Percentiles rank a stretch among this genome's conserved stretches.
Evolutionary conservation across 1,140 invertebrate species (phyloP).

Genomic region (Ceratoteleas bidentatus): DNA sequence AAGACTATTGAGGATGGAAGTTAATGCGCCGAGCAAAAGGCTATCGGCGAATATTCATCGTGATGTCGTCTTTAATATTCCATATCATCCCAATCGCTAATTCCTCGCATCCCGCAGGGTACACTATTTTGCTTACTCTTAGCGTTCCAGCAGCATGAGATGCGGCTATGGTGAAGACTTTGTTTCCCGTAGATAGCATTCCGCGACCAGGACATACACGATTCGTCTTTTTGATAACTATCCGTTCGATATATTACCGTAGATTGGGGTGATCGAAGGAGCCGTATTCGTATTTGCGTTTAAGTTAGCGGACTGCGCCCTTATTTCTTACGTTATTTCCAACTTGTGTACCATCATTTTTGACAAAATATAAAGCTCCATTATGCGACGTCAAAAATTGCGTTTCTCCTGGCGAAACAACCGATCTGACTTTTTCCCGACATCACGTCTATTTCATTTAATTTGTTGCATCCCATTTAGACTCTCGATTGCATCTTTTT

Average conservation of each 20-base stretch:
- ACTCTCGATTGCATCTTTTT: slow-evolving; percentile 6
- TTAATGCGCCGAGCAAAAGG: slow-evolving; percentile 60
- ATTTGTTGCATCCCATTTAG: slow-evolving; percentile 6
- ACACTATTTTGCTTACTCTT: slow-evolving; percentile 66
- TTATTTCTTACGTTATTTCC: slow-evolving; percentile 12
- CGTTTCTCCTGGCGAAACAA: too few relatives aligned
- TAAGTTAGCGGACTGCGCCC: slow-evolving; percentile 32
- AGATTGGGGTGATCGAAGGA: slow-evolving; percentile 47
- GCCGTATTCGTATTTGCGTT: slow-evolving; percentile 51
- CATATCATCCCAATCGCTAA: slow-evolving; percentile 72
- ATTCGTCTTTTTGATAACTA: slow-evolving; percentile 66
- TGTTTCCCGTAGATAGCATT: slow-evolving; percentile 72
- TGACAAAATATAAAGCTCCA: too few relatives aligned
- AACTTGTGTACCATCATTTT: too few relatives aligned
- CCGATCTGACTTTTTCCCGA: slow-evolving; percentile 5
- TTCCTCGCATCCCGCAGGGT: slow-evolving; percentile 71
- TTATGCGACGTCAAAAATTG: too few relatives aligned
- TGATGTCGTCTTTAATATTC: slow-evolving; percentile 72
- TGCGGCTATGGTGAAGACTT: slow-evolving; percentile 68
- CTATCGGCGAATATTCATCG: slow-evolving; percentile 65
- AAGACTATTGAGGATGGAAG: slow-evolving; percentile 58
- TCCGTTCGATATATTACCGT: slow-evolving; percentile 61
- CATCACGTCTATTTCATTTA: slow-evolving; percentile 22
- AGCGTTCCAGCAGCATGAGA: slow-evolving; percentile 66
- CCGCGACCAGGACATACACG: slow-evolving; percentile 63